Evolutionary conservation across 2,113 vertebrate genomes (phyloP).

Genomic region (Lamprologus ornatipinnis): DNA sequence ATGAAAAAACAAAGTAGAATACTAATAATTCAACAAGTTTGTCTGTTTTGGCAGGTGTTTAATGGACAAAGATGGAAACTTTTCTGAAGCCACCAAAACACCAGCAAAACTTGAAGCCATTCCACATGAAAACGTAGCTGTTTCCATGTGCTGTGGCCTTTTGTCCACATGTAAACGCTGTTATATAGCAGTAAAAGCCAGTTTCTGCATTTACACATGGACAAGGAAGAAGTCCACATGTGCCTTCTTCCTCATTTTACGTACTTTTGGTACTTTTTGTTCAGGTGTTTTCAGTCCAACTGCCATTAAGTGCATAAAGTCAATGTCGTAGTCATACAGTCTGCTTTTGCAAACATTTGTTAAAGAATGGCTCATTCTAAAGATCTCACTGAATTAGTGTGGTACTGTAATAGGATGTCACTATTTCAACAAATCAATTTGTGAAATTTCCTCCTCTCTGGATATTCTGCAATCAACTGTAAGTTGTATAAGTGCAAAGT

Average conservation of each 20-base stretch:
- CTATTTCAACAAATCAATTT: not conserved
- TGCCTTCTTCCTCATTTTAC: not conserved
- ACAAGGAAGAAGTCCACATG: not conserved
- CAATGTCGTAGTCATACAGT: not conserved
- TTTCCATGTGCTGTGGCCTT: not conserved
- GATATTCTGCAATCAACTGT: not conserved
- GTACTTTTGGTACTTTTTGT: not conserved
- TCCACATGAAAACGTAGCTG: not conserved
- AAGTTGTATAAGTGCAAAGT: not conserved
- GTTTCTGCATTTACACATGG: not conserved
- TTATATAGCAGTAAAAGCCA: not conserved
- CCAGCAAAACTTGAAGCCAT: not conserved
- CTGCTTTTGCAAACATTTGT: not conserved
- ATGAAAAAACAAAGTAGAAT: not conserved
- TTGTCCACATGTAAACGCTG: not conserved
- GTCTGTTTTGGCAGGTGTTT: not conserved
- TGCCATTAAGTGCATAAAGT: not conserved
- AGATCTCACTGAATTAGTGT: not conserved
- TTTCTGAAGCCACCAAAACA: not conserved
- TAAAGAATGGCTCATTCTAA: not conserved
- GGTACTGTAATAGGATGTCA: not conserved
- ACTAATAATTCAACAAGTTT: not conserved
- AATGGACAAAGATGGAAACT: not conserved
- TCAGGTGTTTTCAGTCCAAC: not conserved
- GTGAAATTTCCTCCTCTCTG: not conserved